phyloP scores from a whole-genome alignment of 2,888 invertebrate species.

The Agrenia bidenticulata region DNA sequence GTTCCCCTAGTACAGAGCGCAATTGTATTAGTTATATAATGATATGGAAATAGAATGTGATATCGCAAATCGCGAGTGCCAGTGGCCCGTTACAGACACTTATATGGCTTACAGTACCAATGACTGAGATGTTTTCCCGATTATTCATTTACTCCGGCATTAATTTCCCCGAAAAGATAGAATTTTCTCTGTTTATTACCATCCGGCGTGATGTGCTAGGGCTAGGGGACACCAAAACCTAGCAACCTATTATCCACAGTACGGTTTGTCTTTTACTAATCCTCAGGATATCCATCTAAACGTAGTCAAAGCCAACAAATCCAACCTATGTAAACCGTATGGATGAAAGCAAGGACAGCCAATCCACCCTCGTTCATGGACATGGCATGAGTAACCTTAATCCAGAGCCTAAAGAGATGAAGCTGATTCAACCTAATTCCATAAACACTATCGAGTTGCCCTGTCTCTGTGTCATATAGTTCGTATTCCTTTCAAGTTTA shows the following conservation, averaged over 20 bases:
- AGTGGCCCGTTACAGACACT: too few species aligned
- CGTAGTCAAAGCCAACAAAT: constrained; percentile 7
- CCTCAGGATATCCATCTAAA: background rate
- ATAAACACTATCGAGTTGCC: background rate
- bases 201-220: too few species aligned
- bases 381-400: constrained; percentile 13
- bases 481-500: background rate
- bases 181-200: too few species aligned
- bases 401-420: constrained; percentile 7
- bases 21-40: too few species aligned
- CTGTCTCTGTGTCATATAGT: background rate
- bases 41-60: too few species aligned
- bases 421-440: constrained; percentile 14
- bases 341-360: background rate
- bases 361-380: background rate
- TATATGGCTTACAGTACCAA: too few species aligned
- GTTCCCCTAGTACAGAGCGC: too few species aligned
- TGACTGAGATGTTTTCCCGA: too few species aligned
- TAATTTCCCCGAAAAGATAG: too few species aligned
- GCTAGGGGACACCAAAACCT: too few species aligned
- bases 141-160: too few species aligned
- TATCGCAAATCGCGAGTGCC: too few species aligned
- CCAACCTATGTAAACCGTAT: constrained; percentile 9
- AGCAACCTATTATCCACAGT: background rate
- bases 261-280: constrained; percentile 7